These are phyloP conservation scores for Patella depressa DNA, from an alignment of 2,888 invertebrate species.

Conservation along the genomic window DNA sequence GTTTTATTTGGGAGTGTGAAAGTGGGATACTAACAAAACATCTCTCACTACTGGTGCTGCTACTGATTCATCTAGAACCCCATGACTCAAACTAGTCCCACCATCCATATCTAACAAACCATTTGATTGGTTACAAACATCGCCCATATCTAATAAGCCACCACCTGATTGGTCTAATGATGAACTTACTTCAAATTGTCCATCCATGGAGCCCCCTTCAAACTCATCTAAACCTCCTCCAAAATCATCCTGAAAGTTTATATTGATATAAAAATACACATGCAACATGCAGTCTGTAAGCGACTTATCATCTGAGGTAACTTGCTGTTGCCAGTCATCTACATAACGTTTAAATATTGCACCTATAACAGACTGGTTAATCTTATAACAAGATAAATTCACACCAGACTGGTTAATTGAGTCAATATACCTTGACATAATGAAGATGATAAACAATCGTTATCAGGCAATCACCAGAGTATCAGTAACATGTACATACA, in stretches of 20 bases:
- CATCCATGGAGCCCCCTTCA: not conserved
- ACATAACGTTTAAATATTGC: too few relatives aligned
- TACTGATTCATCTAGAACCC: not conserved
- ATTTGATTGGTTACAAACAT: not conserved
- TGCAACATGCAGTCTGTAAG: not conserved
- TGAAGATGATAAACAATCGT: too few relatives aligned
- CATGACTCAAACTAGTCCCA: not conserved
- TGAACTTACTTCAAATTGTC: slow-evolving; percentile 17
- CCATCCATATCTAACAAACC: slow-evolving; percentile 17
- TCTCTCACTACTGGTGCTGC: slow-evolving; percentile 14
- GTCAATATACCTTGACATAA: too few relatives aligned
- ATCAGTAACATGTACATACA: too few relatives aligned
- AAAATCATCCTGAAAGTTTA: slow-evolving; percentile 18
- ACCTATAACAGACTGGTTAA: too few relatives aligned
- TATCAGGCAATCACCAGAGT: too few relatives aligned
- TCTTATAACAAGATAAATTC: too few relatives aligned
- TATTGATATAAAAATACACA: not conserved
- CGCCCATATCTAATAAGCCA: slow-evolving; percentile 19
- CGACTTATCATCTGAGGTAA: too few relatives aligned
- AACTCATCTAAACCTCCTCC: slow-evolving; percentile 3
- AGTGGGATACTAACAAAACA: not conserved
- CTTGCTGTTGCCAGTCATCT: too few relatives aligned
- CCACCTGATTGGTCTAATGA: slow-evolving; percentile 13
- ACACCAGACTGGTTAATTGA: too few relatives aligned
- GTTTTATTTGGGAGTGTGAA: too few relatives aligned